Base-by-base conservation (phyloP, 2,888 invertebrate genomes). In the Napeogenes sylphis region DNA sequence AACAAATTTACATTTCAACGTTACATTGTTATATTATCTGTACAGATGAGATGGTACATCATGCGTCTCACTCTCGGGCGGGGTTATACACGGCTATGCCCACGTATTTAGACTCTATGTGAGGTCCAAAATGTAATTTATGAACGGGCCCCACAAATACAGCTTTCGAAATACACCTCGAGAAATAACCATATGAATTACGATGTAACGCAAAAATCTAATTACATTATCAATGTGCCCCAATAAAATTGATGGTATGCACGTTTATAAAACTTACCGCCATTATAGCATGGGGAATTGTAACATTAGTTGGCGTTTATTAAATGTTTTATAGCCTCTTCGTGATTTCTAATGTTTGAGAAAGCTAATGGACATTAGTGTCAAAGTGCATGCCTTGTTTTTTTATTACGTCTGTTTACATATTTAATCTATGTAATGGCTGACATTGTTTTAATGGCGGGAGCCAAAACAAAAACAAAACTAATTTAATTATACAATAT, bases 91-190 rank as follows among this genome's bases (percentile, higher is more conserved):
- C 68, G 81, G 77, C 74, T 77, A 76, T 73, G 77, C 85, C 87
- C 84, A 83, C 82, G 82, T 85, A 81, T 82, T 84, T 83, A 85
- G 80, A 71, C 74, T 79, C 79, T 75, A 80, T 88, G 90, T 90
- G 90, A 84, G 90, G 90, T 90, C 89, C 77, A 79, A 75, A 76
- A 76, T 70, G 75, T 85, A 86, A 90, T 87, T 88, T 87, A 88
- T 87, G 84, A 83, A 74, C 71, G 77, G 85, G 81, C 87, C 88
- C 83, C 89, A 88, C 89, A 83, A 77, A 80, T 73, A 74, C 77
- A 69, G 74, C 80, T 83, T 84, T 83, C 85, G 80, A 84, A 85
- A 84, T 64, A 75, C 69, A 74, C 67, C 66, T 78, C 73, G 74
- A 77, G 77, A 78, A 64, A 64, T 62, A 45, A 58, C 77, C 80